Base-by-base conservation (phyloP, 2,113 vertebrate species). In the Burhinus oedicnemus region DNA sequence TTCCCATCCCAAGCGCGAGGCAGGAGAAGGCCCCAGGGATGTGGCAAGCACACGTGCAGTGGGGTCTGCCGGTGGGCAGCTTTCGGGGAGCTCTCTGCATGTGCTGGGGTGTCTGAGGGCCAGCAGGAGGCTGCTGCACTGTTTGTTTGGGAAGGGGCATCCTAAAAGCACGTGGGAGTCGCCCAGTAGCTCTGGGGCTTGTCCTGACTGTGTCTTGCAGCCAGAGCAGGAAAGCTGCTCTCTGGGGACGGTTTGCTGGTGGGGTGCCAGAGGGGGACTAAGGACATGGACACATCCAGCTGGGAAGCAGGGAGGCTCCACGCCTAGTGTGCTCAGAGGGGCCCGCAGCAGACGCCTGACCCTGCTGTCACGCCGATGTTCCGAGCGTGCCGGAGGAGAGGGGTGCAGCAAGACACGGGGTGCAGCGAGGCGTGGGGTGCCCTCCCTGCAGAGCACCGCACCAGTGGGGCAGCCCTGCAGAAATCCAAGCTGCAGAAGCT, bases 31-130 rank as follows among this genome's bases (percentile, higher is more conserved):
- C 62, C 75, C 75, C 21, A 19, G 72, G 91, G 84, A 54, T 30
- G 51, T 1, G 3, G 26, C n/a, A 4, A 34, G 77, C 26, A 14
- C 85, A 36, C 3, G 34, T 86, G 91, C 36, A 13, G 49, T 0
- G 0, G 69, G 38, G 19, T 62, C 55, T 0, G 2, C 34, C 1
- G 4, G 32, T 0, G 0, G 55, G 36, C 0, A 0, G 65, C 14
- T 81, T 83, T 52, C 0, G 8, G 72, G 83, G 65, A 58, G 60
- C 80, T 52, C 17, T 5, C 44, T 34, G 34, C 57, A 8, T 1
- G 1, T 44, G 71, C 83, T 36, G 60, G 47, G n/a, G 26, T 32
- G 60, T 12, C 51, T 6, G 44, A 27, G 72, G 45, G 84, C 19
- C 0, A 3, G n/a, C 2, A 3, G 51, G 42, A 74, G 55, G 45